Percentiles rank a stretch among this genome's conserved stretches.
phyloP scores from a whole-genome alignment of 2,113 vertebrate genomes.

The Rhinichthys klamathensis region DNA sequence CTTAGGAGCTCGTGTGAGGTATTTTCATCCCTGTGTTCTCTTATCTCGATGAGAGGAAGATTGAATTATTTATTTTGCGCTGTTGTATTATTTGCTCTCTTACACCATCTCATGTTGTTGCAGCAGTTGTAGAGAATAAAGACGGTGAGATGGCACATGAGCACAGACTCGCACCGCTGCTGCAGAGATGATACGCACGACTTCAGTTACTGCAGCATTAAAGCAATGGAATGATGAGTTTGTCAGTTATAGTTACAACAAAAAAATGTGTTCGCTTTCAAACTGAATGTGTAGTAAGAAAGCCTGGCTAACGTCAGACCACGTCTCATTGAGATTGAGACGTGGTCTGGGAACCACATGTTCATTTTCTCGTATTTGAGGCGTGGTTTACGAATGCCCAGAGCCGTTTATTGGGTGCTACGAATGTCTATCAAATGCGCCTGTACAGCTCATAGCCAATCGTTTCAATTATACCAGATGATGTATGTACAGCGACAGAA shows the following conservation, averaged over 20 bases:
- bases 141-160: constrained; percentile 13
- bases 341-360: too few relatives aligned
- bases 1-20: not conserved
- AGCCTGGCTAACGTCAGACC: too few relatives aligned
- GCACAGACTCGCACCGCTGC: not conserved
- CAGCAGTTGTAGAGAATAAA: constrained; percentile 25
- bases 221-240: not conserved
- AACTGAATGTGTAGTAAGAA: not conserved
- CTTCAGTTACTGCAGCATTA: constrained; percentile 25
- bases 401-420: too few relatives aligned
- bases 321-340: too few relatives aligned
- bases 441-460: too few relatives aligned
- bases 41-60: constrained; percentile 2
- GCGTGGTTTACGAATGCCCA: too few relatives aligned
- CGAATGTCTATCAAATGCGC: too few relatives aligned
- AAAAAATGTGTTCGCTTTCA: not conserved
- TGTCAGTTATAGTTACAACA: constrained; percentile 3
- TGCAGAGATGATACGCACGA: constrained; percentile 7
- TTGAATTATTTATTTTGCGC: constrained; percentile 56
- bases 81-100: constrained; percentile 53
- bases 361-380: too few relatives aligned
- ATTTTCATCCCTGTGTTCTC: constrained; percentile 16
- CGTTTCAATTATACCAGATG: too few relatives aligned
- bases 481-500: too few relatives aligned
- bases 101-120: constrained; percentile 27